Conservation (phyloP, 2,888 invertebrate species). For the Panopea generosa region DNA sequence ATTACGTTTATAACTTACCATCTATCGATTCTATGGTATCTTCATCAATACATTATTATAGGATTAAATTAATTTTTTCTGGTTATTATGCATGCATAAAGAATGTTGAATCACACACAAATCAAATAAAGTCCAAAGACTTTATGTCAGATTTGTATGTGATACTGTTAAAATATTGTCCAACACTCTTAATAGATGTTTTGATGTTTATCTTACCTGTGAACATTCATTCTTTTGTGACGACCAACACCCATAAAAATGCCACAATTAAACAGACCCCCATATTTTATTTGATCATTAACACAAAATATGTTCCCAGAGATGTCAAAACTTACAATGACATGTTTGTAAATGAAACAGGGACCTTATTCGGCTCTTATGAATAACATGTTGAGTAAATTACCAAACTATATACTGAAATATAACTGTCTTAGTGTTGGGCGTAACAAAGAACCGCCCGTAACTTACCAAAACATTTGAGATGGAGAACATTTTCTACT, state of each 20-base stretch:
- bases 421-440: constrained; percentile 1
- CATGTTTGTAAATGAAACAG: background rate
- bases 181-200: too few relatives aligned
- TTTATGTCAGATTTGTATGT: too few relatives aligned
- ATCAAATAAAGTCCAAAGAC: too few relatives aligned
- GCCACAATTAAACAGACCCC: background rate
- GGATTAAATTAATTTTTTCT: too few relatives aligned
- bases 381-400: constrained; percentile 1
- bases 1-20: too few relatives aligned
- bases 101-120: too few relatives aligned
- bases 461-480: constrained; percentile 1
- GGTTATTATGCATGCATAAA: too few relatives aligned
- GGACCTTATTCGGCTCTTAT: constrained; percentile 2
- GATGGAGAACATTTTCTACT: background rate
- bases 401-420: background rate
- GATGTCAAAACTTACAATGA: constrained; percentile 2
- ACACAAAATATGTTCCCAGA: constrained; percentile 1
- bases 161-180: too few relatives aligned
- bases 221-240: constrained; percentile 1
- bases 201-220: background rate
- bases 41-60: too few relatives aligned
- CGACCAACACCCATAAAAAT: constrained; percentile 3
- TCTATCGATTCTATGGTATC: too few relatives aligned
- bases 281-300: background rate
- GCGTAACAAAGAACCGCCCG: constrained; percentile 1